Evolutionary conservation across 2,797 vertebrate species (phyloP).

Genomic region (Notoglanidium macrostoma): DNA sequence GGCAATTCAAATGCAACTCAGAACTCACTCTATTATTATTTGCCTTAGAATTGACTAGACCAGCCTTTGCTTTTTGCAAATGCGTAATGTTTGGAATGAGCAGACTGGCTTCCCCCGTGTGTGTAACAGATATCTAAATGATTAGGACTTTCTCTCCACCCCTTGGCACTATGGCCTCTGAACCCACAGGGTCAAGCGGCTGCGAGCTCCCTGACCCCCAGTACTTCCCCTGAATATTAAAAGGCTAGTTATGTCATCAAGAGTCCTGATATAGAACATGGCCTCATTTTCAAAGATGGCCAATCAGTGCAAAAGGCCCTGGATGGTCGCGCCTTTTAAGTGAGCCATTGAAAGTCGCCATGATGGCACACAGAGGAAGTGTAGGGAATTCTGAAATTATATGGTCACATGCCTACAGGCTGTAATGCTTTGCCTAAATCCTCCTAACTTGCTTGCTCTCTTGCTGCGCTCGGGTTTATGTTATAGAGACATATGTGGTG

Average conservation of each 20-base stretch:
- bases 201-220: conserved; percentile 84
- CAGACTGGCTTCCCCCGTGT: conserved; percentile 82
- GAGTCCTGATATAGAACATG: conserved; percentile 84
- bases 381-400: conserved; percentile 72
- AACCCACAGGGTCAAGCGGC: conserved; percentile 84
- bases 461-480: conserved; percentile 55
- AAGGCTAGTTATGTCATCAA: conserved; percentile 79
- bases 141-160: conserved; percentile 88
- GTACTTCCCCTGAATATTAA: conserved; percentile 89
- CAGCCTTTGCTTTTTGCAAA: conserved; percentile 73
- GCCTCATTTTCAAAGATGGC: conserved; percentile 79
- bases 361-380: conserved; percentile 77
- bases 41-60: conserved; percentile 68
- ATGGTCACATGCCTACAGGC: conserved; percentile 73
- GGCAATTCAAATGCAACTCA: conserved; percentile 54
- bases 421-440: conserved; percentile 74
- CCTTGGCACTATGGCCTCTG: conserved; percentile 84
- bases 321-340: conserved; percentile 71
- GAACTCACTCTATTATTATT: background rate
- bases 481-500: conserved; percentile 67
- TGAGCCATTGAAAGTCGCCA: conserved; percentile 74
- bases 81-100: conserved; percentile 73
- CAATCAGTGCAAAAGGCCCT: conserved; percentile 71
- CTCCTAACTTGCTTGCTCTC: conserved; percentile 65
- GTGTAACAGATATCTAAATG: conserved; percentile 99